Evolutionary conservation across 2,113 vertebrate genomes (phyloP).

Genomic region (Scytalopus superciliaris): DNA sequence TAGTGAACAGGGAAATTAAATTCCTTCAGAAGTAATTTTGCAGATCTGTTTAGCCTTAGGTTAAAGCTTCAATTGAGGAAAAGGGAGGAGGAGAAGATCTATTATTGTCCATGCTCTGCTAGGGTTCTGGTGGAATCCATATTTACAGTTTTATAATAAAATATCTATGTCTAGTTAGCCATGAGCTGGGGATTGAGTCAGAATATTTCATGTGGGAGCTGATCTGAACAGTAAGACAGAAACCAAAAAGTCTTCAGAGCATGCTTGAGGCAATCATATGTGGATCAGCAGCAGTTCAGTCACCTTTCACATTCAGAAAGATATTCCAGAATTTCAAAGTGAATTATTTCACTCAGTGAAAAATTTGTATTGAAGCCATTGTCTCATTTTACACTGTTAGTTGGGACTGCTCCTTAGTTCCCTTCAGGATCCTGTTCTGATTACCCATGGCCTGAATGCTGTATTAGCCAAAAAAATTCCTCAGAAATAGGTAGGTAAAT

Average conservation of each 20-base stretch:
- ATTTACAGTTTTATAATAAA: neutral
- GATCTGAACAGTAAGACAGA: neutral
- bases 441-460: neutral
- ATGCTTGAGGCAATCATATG: accelerated
- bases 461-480: accelerated
- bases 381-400: neutral
- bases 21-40: slow-evolving; percentile 30
- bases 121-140: neutral
- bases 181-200: neutral
- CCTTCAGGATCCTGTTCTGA: neutral
- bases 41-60: neutral
- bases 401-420: neutral
- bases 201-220: neutral
- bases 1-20: slow-evolving; percentile 64
- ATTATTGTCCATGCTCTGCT: neutral
- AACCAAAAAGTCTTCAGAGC: neutral
- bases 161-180: neutral
- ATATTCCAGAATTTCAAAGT: neutral
- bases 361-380: neutral
- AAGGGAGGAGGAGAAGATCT: neutral
- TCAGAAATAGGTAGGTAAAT: neutral
- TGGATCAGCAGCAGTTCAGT: neutral
- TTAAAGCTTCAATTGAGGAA: neutral
- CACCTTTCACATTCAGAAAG: neutral
- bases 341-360: neutral